phyloP scores from a whole-genome alignment of 2,797 vertebrate species.

The Gorsachius magnificus region DNA sequence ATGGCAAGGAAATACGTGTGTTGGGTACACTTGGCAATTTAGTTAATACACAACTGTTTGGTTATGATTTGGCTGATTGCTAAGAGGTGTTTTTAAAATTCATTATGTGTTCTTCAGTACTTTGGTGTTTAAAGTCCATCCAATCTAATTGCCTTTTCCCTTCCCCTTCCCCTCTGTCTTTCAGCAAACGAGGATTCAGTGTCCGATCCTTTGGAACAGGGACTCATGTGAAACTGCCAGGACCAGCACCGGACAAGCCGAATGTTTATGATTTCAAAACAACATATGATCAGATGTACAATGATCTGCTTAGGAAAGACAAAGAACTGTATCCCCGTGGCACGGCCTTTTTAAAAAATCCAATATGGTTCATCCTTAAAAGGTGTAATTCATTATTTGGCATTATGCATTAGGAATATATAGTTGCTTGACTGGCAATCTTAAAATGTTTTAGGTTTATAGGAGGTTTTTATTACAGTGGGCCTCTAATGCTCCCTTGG shows the following conservation, averaged over 20 bases:
- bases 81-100: not conserved
- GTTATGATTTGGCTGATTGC: not conserved
- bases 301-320: conserved; percentile 99
- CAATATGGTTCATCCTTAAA: conserved; percentile 49
- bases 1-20: rapidly evolving
- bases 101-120: not conserved
- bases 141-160: not conserved
- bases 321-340: conserved; percentile 98
- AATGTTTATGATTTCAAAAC: conserved; percentile 99
- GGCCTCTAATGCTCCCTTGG: not conserved
- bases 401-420: conserved; percentile 35
- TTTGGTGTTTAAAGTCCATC: not conserved
- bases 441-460: conserved; percentile 4
- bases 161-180: conserved; percentile 58
- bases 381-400: conserved; percentile 68
- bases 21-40: rapidly evolving
- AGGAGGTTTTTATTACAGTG: conserved; percentile 33
- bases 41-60: not conserved
- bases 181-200: conserved; percentile 96
- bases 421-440: conserved; percentile 13
- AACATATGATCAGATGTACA: conserved; percentile 99
- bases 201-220: conserved; percentile 97
- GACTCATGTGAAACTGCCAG: conserved; percentile 96
- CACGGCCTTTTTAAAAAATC: conserved; percentile 67
- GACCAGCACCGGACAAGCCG: conserved; percentile 97